Percentiles rank a stretch among this genome's conserved stretches.
phyloP scores from a whole-genome alignment of 2,113 vertebrate species.

The Etheostoma cragini region DNA sequence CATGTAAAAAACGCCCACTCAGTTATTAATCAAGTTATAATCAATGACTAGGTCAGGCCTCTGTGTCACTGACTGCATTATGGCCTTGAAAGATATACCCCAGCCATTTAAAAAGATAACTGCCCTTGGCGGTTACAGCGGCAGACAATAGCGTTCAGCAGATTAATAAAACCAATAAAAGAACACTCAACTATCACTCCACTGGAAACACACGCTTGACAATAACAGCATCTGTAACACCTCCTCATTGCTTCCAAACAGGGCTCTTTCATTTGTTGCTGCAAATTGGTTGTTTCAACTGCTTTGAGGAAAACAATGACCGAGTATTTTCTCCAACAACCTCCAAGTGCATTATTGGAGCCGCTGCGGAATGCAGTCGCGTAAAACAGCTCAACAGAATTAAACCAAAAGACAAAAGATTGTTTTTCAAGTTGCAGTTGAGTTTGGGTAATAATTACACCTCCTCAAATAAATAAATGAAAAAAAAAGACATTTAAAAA shows the following conservation, averaged over 20 bases:
- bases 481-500: background rate
- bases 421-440: background rate
- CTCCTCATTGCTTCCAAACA: slow-evolving; percentile 60
- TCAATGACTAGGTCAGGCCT: slow-evolving; percentile 47
- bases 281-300: slow-evolving; percentile 67
- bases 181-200: slow-evolving; percentile 42
- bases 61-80: slow-evolving; percentile 31
- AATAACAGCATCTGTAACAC: slow-evolving; percentile 59
- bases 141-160: slow-evolving; percentile 42
- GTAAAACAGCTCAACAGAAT: slow-evolving; percentile 51
- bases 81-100: slow-evolving; percentile 27
- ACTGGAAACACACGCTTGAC: slow-evolving; percentile 33
- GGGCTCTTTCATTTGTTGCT: slow-evolving; percentile 66
- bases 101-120: slow-evolving; percentile 24
- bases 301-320: slow-evolving; percentile 69
- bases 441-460: background rate
- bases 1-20: slow-evolving; percentile 17
- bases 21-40: slow-evolving; percentile 47
- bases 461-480: background rate
- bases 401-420: background rate
- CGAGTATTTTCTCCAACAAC: slow-evolving; percentile 62
- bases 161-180: slow-evolving; percentile 65
- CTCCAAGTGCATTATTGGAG: slow-evolving; percentile 61
- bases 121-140: slow-evolving; percentile 22
- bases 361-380: slow-evolving; percentile 42